Evolutionary conservation across 2,888 invertebrate genomes (phyloP), one percentile per base, ranked within the genome.

Genomic region (Lacanobia wlatinum): DNA sequence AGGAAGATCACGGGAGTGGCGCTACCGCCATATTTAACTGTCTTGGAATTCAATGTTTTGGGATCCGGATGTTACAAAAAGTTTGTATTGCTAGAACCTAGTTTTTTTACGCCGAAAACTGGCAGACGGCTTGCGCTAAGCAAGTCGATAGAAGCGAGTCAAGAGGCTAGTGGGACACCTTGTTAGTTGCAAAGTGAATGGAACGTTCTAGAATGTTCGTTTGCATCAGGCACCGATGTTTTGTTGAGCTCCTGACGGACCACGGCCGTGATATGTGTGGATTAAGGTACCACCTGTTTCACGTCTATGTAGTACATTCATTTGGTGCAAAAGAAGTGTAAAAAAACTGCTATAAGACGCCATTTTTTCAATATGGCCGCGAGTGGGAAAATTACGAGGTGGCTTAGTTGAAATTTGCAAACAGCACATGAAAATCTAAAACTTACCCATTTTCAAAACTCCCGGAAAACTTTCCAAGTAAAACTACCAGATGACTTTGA

Each of bases 31-130:
- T 92, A 96, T 83, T 95, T 96, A 18, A 94, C 96, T 68, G 97
- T 98, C 38, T 92, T 98, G 60, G 97, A 98, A 90, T 97, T 98
- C 88, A 96, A 97, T 80, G 97, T 97, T 23, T 90, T 98, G 58
- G 98, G 98, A 40, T 92, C 97, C 21, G 97, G 97, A 60, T 95
- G 95, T 85, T 96, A 96, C 78, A 94, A 94, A 85, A 96, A 96
- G 97, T 97, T 86, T 79, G 90, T 84, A 72, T 68, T 40, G 16
- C 2, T 28, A 48, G 4, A 4, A 21, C n/a, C 12, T 34, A 56
- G 16, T 64, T n/a, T 62, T 6, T 14, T 21, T 6, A 48, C 9
- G 43, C 14, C 5, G 14, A 5, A 43, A 43, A 43, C 14, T 43
- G 6, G 40, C 10, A 40, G 40, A 10, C 9, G 43, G 43, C 43